phyloP scores from a whole-genome alignment of 2,113 vertebrate species.

The Sinocyclocheilus maitianheensis region DNA sequence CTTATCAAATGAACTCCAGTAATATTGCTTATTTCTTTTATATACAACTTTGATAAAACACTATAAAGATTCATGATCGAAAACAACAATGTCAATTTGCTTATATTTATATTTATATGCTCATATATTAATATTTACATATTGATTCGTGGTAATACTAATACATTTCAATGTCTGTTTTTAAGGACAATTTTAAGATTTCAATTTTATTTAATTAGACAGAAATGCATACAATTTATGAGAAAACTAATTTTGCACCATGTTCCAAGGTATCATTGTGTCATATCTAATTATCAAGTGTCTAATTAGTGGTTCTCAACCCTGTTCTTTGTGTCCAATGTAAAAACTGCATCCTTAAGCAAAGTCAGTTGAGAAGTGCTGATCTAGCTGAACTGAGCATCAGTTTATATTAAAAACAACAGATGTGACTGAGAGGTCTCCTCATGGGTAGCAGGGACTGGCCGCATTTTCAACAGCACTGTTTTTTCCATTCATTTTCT shows the following conservation, averaged over 20 bases:
- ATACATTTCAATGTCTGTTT: too few relatives aligned
- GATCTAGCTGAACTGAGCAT: neutral
- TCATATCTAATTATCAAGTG: neutral
- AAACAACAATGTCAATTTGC: too few relatives aligned
- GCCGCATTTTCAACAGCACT: neutral
- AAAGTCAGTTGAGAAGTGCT: neutral
- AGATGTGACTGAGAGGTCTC: neutral
- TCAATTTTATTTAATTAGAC: neutral
- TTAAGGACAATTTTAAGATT: neutral
- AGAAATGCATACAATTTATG: too few relatives aligned
- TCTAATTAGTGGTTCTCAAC: neutral
- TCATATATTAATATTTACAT: too few relatives aligned
- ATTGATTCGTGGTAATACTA: too few relatives aligned
- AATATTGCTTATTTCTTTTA: too few relatives aligned
- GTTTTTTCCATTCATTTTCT: neutral
- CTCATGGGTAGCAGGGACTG: neutral
- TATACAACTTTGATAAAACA: too few relatives aligned
- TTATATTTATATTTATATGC: too few relatives aligned
- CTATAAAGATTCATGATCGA: too few relatives aligned
- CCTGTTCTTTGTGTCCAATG: neutral
- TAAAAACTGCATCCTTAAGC: neutral
- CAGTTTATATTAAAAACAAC: constrained; percentile 12
- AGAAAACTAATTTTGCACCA: neutral
- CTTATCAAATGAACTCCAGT: too few relatives aligned
- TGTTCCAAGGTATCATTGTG: neutral